Evolutionary conservation across 53 echinoderm and acorn worm species (phyloP).

Genomic region (Paracentrotus lividus): DNA sequence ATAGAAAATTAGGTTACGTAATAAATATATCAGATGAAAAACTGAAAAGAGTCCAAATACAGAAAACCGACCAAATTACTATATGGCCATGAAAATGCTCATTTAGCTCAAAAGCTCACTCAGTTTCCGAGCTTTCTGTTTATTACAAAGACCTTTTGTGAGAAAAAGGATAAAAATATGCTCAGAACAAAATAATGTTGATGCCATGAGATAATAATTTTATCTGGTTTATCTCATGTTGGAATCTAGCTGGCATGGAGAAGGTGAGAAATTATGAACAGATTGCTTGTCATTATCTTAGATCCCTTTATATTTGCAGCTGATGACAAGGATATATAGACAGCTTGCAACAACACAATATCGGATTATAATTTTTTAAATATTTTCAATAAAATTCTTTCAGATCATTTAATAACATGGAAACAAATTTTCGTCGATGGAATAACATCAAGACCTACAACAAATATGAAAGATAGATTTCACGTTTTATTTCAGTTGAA

Average conservation of each 20-base stretch:
- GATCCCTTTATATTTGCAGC: neutral
- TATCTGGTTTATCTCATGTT: neutral
- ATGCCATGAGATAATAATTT: neutral
- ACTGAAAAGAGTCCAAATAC: neutral
- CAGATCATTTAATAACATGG: too few relatives aligned
- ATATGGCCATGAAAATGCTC: slow-evolving; percentile 7
- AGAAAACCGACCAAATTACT: neutral
- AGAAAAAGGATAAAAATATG: neutral
- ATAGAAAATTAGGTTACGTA: slow-evolving; percentile 50
- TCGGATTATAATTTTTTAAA: too few relatives aligned
- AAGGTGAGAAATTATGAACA: neutral
- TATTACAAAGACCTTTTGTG: neutral
- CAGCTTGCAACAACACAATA: neutral
- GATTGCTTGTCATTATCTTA: slow-evolving; percentile 8
- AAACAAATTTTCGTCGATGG: too few relatives aligned
- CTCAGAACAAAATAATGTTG: neutral
- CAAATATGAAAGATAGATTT: too few relatives aligned
- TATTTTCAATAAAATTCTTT: too few relatives aligned
- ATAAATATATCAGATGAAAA: slow-evolving; percentile 18
- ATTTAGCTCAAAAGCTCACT: slow-evolving; percentile 15
- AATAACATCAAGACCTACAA: too few relatives aligned
- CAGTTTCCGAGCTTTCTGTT: neutral
- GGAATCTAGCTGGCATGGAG: neutral
- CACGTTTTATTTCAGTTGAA: too few relatives aligned
- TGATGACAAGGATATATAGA: neutral